These are phyloP conservation scores for Pissodes strobi DNA, from an alignment of 1,140 invertebrate genomes.

Conservation along the genomic window DNA sequence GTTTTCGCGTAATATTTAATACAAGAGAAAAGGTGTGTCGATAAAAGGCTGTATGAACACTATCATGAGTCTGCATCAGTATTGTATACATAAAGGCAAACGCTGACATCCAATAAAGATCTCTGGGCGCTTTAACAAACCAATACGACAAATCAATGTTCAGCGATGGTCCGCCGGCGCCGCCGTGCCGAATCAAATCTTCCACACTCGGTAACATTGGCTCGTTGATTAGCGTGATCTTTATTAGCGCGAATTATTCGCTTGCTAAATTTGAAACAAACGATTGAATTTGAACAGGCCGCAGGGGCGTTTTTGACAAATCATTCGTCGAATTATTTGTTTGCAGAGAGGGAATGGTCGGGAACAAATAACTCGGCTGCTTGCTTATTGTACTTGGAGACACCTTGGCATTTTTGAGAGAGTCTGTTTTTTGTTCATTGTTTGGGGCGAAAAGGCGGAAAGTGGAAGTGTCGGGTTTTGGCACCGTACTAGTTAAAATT, in stretches of 20 bases:
- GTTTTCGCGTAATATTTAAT: neutral
- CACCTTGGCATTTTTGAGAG: too few species aligned
- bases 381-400: too few species aligned
- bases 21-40: neutral
- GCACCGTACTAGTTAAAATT: too few species aligned
- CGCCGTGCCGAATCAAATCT: neutral
- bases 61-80: neutral
- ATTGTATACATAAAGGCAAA: conserved; percentile 5
- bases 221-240: neutral
- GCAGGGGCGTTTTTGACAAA: neutral
- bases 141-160: neutral
- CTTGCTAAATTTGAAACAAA: neutral
- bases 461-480: too few species aligned
- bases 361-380: too few species aligned
- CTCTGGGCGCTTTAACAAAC: neutral
- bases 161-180: neutral
- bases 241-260: neutral
- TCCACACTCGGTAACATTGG: neutral
- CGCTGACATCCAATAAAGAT: neutral
- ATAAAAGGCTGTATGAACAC: conserved; percentile 1
- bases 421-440: too few species aligned
- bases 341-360: too few species aligned
- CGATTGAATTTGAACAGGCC: neutral
- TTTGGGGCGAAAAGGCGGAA: too few species aligned
- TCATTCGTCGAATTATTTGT: too few species aligned